These are phyloP conservation scores for Heterocephalus glaber DNA, from an alignment of 2,113 vertebrate genomes.

Conservation along the genomic window DNA sequence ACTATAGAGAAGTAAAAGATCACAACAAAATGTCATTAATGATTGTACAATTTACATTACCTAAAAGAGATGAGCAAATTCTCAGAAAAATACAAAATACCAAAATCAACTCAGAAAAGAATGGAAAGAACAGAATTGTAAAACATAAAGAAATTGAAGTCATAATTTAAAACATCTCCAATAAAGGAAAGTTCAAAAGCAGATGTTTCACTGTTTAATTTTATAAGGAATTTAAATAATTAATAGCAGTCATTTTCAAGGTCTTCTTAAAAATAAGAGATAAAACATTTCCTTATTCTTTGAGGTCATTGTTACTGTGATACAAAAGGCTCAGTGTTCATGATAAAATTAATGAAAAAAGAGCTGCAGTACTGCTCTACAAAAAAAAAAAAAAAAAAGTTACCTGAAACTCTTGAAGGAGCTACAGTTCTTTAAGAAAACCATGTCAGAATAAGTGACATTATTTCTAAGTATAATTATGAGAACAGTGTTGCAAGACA, in stretches of 20 bases:
- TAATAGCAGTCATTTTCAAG: background rate
- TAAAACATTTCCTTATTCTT: background rate
- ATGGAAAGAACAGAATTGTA: background rate
- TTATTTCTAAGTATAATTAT: background rate
- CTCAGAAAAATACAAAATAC: background rate
- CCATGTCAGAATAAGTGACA: slow-evolving; percentile 9
- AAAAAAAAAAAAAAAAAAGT: background rate
- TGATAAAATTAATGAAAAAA: background rate
- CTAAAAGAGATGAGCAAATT: background rate
- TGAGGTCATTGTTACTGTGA: background rate
- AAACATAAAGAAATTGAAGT: background rate
- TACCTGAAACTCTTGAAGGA: slow-evolving; percentile 11
- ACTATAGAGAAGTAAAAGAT: background rate
- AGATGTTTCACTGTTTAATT: background rate
- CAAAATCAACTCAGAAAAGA: background rate
- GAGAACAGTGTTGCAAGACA: background rate
- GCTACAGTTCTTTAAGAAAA: background rate
- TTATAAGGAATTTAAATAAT: background rate
- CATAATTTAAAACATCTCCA: background rate
- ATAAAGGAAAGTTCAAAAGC: background rate
- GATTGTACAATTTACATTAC: background rate
- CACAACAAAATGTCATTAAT: background rate
- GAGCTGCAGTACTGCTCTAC: too few relatives aligned
- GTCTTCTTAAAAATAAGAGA: background rate
- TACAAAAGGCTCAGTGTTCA: background rate